These are phyloP conservation scores for Jacana jacana DNA, from an alignment of 2,113 vertebrate genomes.

Conservation along the genomic window DNA sequence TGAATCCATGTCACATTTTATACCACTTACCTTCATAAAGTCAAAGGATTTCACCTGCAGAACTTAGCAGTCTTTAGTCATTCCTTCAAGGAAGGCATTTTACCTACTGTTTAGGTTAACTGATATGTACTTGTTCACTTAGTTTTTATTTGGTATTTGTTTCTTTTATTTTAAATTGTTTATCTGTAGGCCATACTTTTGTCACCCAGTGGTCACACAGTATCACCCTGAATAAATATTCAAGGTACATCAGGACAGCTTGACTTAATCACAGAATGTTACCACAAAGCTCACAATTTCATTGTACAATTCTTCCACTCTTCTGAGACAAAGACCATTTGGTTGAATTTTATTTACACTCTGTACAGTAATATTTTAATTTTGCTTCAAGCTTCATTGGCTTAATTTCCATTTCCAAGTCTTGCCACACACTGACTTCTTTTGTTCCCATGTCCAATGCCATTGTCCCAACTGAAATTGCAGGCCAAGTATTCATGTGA, in stretches of 20 bases:
- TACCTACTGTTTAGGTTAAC: neutral
- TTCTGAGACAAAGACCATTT: neutral
- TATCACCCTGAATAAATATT: neutral
- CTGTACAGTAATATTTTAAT: neutral
- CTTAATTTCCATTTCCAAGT: neutral
- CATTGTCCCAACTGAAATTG: neutral
- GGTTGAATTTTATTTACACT: neutral
- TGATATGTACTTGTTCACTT: neutral
- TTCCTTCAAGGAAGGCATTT: neutral
- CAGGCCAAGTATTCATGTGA: neutral
- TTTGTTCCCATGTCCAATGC: neutral
- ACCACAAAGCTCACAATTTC: neutral
- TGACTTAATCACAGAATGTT: neutral
- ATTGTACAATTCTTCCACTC: neutral
- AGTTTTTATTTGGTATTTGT: neutral
- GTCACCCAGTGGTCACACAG: neutral
- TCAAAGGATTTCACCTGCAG: neutral
- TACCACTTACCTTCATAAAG: constrained; percentile 3
- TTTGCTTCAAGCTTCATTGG: neutral
- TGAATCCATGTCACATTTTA: neutral
- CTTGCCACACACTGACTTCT: neutral
- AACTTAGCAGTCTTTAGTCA: neutral
- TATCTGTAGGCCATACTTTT: neutral
- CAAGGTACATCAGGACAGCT: neutral
- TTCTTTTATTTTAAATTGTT: neutral